Evolutionary conservation across 1,140 invertebrate genomes (phyloP).

Genomic region (Piezodorus guildinii): DNA sequence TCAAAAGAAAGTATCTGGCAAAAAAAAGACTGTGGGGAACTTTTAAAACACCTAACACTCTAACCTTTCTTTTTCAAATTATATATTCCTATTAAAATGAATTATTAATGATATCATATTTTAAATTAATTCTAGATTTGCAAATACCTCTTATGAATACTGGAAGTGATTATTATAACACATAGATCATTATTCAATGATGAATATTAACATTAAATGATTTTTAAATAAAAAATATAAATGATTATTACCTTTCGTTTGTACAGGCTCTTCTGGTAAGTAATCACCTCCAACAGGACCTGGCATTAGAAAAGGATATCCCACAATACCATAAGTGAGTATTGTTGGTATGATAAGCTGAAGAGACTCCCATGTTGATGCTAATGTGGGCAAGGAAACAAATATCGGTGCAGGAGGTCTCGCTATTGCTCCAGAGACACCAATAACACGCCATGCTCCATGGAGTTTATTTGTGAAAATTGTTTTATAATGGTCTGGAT

Average conservation of each 20-base stretch:
- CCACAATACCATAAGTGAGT: slow-evolving; percentile 71
- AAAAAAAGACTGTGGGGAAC: too few species aligned
- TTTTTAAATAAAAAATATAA: too few species aligned
- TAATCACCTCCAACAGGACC: slow-evolving; percentile 82
- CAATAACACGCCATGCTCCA: slow-evolving; percentile 55
- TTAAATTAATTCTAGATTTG: too few species aligned
- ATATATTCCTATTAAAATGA: too few species aligned
- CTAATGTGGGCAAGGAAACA: slow-evolving; percentile 71
- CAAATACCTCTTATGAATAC: too few species aligned
- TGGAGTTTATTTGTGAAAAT: slow-evolving; percentile 43
- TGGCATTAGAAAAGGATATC: slow-evolving; percentile 84
- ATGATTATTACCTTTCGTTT: neutral
- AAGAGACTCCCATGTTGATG: slow-evolving; percentile 81
- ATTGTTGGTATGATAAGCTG: slow-evolving; percentile 69
- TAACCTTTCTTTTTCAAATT: too few species aligned
- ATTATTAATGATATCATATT: too few species aligned
- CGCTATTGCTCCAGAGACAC: slow-evolving; percentile 67
- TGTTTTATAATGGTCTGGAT: slow-evolving; percentile 71
- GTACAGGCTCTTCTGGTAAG: slow-evolving; percentile 21
- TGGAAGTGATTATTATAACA: too few species aligned
- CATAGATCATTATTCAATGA: too few species aligned
- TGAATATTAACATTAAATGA: too few species aligned
- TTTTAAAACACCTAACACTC: too few species aligned
- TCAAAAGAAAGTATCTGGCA: too few species aligned
- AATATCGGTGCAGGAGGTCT: slow-evolving; percentile 75